Evolutionary conservation across 2,113 vertebrate genomes (phyloP).

Genomic region (Ictalurus furcatus): DNA sequence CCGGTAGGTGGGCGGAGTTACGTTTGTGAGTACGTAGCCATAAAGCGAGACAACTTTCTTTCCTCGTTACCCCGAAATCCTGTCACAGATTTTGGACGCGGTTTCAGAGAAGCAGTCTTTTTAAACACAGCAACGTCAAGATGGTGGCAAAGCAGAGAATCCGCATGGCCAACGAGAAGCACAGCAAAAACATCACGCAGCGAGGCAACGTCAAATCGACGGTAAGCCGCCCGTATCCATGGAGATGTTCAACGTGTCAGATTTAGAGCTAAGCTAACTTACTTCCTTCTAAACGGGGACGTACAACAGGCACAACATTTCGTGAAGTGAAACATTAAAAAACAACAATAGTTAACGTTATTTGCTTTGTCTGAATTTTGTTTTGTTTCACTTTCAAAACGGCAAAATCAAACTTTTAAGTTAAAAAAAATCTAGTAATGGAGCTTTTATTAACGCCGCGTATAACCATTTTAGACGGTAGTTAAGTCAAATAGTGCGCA

Average conservation of each 20-base stretch:
- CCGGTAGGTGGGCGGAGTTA: conserved; percentile 40
- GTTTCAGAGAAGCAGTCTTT: not conserved
- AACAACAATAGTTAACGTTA: not conserved
- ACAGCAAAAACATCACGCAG: conserved; percentile 76
- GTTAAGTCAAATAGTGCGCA: not conserved
- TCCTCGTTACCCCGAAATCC: not conserved
- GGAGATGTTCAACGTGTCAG: conserved; percentile 11
- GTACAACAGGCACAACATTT: not conserved
- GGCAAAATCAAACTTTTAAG: not conserved
- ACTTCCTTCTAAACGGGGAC: not conserved
- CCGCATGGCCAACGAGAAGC: conserved; percentile 77
- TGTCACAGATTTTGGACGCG: not conserved
- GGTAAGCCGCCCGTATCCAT: conserved; percentile 34
- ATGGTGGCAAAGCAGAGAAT: conserved; percentile 76
- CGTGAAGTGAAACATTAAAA: not conserved
- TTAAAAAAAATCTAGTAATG: not conserved
- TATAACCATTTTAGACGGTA: not conserved
- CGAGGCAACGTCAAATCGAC: conserved; percentile 67
- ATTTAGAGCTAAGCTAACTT: not conserved
- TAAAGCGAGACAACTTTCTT: conserved; percentile 41
- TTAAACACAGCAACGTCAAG: conserved; percentile 34
- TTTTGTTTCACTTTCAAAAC: not conserved
- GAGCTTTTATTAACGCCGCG: not conserved
- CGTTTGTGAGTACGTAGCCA: conserved; percentile 46
- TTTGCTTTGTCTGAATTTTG: no score